Evolutionary conservation across 2,113 vertebrate species (phyloP).

Genomic region (Tupaia tana): DNA sequence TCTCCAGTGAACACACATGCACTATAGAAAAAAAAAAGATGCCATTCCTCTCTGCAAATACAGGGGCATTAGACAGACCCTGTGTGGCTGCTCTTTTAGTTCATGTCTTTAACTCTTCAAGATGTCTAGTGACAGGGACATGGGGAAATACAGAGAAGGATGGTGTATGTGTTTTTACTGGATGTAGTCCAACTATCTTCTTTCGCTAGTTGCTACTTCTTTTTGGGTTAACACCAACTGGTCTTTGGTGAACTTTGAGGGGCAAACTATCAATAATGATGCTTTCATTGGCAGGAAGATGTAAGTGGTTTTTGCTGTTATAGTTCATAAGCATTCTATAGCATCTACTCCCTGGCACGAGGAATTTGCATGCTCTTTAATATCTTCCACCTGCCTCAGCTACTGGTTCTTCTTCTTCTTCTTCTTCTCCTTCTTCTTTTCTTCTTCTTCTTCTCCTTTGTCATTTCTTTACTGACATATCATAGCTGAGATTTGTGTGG

Average conservation of each 20-base stretch:
- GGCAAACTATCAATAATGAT: not conserved
- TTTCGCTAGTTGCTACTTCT: not conserved
- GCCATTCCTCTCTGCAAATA: too few relatives aligned
- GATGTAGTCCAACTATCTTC: not conserved
- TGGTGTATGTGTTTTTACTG: not conserved
- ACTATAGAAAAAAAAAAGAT: too few relatives aligned
- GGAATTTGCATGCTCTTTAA: too few relatives aligned
- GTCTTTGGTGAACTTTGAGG: not conserved
- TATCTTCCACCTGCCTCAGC: not conserved
- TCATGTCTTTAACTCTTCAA: not conserved
- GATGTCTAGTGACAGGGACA: not conserved
- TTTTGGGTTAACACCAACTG: not conserved
- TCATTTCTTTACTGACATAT: too few relatives aligned
- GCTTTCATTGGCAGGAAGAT: not conserved
- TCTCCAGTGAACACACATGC: too few relatives aligned
- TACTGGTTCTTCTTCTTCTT: too few relatives aligned
- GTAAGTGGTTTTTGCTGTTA: not conserved
- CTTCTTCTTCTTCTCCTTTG: too few relatives aligned
- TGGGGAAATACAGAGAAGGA: rapidly evolving
- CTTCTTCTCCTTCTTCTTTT: too few relatives aligned
- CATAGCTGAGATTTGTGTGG: too few relatives aligned
- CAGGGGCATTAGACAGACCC: too few relatives aligned
- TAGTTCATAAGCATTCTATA: not conserved
- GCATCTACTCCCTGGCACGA: not conserved
- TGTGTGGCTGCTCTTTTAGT: not conserved